Evolutionary conservation across 2,888 invertebrate genomes (phyloP).

Genomic region (Leptinotarsa tumamoca): DNA sequence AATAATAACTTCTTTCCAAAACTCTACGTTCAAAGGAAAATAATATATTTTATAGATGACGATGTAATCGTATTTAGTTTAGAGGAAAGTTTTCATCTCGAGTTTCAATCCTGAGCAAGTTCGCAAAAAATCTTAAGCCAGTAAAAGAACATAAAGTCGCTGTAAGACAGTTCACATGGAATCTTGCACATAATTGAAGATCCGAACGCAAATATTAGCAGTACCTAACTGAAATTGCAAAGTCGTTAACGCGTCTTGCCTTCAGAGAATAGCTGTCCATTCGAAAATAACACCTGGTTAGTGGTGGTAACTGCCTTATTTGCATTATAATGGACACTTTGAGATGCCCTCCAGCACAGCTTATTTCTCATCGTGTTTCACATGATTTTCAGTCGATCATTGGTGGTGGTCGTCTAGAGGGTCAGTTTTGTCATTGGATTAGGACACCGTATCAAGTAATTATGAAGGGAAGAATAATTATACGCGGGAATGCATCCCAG

Average conservation of each 20-base stretch:
- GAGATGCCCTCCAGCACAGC: constrained; percentile 46
- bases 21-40: no score
- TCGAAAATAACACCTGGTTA: constrained; percentile 64
- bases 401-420: constrained; percentile 52
- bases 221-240: constrained; percentile 60
- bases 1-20: no score
- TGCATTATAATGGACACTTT: constrained; percentile 62
- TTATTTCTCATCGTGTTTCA: constrained; percentile 43
- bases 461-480: constrained; percentile 63
- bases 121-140: no score
- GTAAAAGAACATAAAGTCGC: constrained; percentile 35
- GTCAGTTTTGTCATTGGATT: constrained; percentile 62
- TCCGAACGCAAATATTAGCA: constrained; percentile 60
- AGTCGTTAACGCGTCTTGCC: constrained; percentile 64
- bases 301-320: constrained; percentile 62
- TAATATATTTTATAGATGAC: no score
- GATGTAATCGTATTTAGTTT: no score
- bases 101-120: no score
- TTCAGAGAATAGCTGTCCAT: constrained; percentile 63
- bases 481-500: constrained; percentile 43
- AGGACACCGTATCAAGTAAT: constrained; percentile 60
- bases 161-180: constrained; percentile 49
- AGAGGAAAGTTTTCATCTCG: no score
- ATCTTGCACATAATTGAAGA: constrained; percentile 54
- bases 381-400: constrained; percentile 37